Base-by-base conservation (phyloP, 1,140 invertebrate species). In the Drosophila tani region DNA sequence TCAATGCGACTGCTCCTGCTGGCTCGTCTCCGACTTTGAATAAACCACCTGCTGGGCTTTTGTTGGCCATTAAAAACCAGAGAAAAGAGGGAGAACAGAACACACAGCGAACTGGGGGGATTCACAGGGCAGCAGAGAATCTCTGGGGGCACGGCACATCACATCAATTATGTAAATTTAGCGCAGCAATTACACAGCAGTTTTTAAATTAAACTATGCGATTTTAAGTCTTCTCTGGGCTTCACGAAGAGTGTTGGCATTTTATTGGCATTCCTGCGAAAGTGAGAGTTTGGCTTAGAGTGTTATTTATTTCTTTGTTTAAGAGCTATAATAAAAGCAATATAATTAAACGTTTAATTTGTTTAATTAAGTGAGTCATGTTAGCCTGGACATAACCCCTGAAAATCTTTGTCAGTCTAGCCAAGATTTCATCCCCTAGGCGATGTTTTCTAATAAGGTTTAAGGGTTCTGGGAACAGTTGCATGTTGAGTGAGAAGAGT, bases 81-180 rank as follows among this genome's bases (percentile, higher is more conserved):
- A 17, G 35, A 14, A 24, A 17, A 38, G 38, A 15, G 41, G 24
- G 45, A 12, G n/a, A 51, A n/a, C 35, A 32, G 38, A 19, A 15
- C 17, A 35, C 51, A 40, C 38, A 40, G 38, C 38, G 4, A 15
- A 14, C 15, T 32, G 40, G 63, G 53, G 29, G 63, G 45, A 73
- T 51, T 70, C 50, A 17, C 51, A 14, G 40, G 41, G n/a, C 47
- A 53, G 41, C 64, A 47, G 64, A 50, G 47, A 40, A 56, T 43
- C 49, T 47, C 53, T 59, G 47, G 58, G 57, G 81, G 53, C 56
- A 53, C 32, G 71, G 15, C 50, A 35, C 50, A 53, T 17, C 67
- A 66, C 71, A 85, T 90, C 86, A 90, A 90, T 90, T 90, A 90
- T 90, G 85, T 90, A 86, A 90, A 90, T 90, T 79, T 90, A 49